Evolutionary conservation across 2,888 invertebrate species (phyloP), one percentile per base, ranked within the genome.

Genomic region (Dolichopus griseipennis): DNA sequence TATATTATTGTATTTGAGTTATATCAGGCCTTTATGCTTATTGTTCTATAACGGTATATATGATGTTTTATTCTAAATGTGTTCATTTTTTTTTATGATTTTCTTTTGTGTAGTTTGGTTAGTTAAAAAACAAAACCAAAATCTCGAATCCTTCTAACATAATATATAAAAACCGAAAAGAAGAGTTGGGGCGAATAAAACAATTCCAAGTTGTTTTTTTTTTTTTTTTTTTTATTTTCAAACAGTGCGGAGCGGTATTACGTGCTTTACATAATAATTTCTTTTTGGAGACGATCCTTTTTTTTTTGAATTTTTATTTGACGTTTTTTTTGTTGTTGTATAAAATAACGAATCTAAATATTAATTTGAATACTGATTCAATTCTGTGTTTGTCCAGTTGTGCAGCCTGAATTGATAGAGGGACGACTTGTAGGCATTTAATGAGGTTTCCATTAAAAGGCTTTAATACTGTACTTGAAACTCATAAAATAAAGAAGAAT

Each of bases 211-310:
- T 41, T 41, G 1, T 41, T 41, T 41, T 41, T 1, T 41, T 12
- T 1, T 41, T 41, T 41, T 7, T 41, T 15, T 52, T 52, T 52
- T 52, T 52, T 7, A 18, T 52, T 52, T 52, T 52, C 52, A 52
- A 52, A 52, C 52, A 52, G 9, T 52, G 52, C 18, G 15, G 52
- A 52, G 52, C 52, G 15, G 52, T 12, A 18, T 52, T 52, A 74
- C 73, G 72, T 71, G 73, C 69, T 66, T 66, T 68, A 75, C 75
- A 75, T 75, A 75, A 73, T 72, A 75, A 75, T 69, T 69, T 66
- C 66, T 34, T 63, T 61, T 61, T 21, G 34, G 62, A n/a, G 52
- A 20, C 64, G 22, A 64, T 64, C 67, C 64, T 20, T 65, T 68
- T 27, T 21, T 63, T 34, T 34, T 37, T 10, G 8, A 12, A 10